Percentiles rank a stretch among this genome's conserved stretches.
Conservation (phyloP, 30 jellyfish, hydroid and myxozoan species). For the Chrysaora quinquecirrha region DNA sequence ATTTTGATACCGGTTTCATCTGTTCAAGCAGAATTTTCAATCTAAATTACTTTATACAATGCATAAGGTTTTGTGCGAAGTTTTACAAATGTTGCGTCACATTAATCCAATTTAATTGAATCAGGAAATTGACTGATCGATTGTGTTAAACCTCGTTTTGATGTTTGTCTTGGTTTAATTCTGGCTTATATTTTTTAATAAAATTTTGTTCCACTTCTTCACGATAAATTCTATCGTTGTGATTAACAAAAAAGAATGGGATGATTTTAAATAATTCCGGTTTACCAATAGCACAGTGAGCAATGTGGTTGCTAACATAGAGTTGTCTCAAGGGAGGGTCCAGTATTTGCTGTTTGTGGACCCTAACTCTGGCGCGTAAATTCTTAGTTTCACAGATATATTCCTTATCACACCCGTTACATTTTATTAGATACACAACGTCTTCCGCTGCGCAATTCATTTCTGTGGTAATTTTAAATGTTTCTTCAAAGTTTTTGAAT, state of each 20-base stretch:
- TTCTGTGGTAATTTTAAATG: neutral
- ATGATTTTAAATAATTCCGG: neutral
- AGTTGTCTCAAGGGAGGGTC: too few relatives aligned
- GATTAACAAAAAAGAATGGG: neutral
- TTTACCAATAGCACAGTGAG: neutral
- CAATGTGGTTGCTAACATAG: too few relatives aligned
- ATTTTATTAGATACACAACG: neutral
- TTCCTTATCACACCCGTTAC: neutral
- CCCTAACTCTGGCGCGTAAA: slow-evolving; percentile 16
- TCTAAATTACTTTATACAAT: neutral
- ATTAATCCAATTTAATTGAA: too few relatives aligned
- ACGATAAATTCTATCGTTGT: neutral
- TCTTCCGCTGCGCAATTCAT: neutral
- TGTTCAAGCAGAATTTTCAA: slow-evolving; percentile 6
- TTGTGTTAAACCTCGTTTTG: too few relatives aligned
- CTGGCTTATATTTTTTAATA: neutral
- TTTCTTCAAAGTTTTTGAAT: neutral
- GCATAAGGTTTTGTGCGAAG: too few relatives aligned
- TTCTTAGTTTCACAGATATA: too few relatives aligned
- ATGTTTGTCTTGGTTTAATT: neutral
- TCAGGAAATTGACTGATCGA: too few relatives aligned
- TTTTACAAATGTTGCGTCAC: too few relatives aligned
- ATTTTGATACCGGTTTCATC: too few relatives aligned
- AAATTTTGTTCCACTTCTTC: neutral
- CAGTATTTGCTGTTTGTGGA: neutral